Conservation (phyloP, 2,797 vertebrate genomes). For the Columba guinea region DNA sequence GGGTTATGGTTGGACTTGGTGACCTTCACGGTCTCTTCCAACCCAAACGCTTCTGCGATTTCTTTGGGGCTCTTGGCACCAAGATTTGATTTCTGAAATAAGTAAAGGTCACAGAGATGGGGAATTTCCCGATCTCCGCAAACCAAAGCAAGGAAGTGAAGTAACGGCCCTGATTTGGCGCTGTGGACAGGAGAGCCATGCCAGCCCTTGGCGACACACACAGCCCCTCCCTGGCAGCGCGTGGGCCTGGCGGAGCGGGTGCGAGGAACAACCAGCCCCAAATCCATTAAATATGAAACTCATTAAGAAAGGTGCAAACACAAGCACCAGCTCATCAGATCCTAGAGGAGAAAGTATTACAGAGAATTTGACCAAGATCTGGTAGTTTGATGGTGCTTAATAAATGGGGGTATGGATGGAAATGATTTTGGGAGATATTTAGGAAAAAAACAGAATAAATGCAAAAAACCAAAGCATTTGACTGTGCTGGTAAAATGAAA, state of each 20-base stretch:
- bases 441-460: neutral
- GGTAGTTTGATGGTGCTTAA: neutral
- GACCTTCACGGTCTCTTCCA: no score
- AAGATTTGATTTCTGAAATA: neutral
- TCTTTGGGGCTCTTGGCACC: neutral
- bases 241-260: neutral
- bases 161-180: rapidly evolving
- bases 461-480: neutral
- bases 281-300: neutral
- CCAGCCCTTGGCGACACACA: rapidly evolving
- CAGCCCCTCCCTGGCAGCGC: no score
- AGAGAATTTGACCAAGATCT: neutral
- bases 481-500: neutral
- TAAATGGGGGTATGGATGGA: neutral
- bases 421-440: neutral
- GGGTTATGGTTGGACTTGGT: no score
- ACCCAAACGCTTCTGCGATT: no score
- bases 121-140: neutral
- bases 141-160: neutral
- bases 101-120: neutral
- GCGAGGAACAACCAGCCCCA: neutral
- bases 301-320: neutral
- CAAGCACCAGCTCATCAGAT: neutral
- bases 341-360: neutral
- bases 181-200: neutral